A percentile compares a stretch with the other conserved stretches of the same genome.
phyloP scores from a whole-genome alignment of 2,888 invertebrate genomes.

The Spisula subtruncata region DNA sequence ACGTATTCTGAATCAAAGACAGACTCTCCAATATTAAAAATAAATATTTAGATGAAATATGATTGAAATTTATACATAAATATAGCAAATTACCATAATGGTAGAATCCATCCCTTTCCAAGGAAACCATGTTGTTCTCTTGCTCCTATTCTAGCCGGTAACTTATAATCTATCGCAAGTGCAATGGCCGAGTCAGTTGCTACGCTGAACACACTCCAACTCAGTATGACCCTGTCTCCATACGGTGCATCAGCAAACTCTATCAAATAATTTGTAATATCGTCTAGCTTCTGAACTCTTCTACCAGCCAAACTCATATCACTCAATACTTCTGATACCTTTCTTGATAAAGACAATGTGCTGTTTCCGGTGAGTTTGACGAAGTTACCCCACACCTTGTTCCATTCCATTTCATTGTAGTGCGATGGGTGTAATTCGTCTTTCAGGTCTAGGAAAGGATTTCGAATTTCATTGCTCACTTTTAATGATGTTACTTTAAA shows the following conservation, averaged over 20 bases:
- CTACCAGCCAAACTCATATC: conserved; percentile 58
- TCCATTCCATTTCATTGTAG: conserved; percentile 39
- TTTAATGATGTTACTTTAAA: conserved; percentile 24
- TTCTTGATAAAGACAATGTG: conserved; percentile 45
- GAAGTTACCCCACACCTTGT: conserved; percentile 59
- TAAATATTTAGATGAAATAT: no score
- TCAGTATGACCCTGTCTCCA: conserved; percentile 29
- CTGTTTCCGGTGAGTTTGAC: conserved; percentile 38
- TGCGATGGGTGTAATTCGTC: conserved; percentile 34
- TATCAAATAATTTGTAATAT: conserved; percentile 40
- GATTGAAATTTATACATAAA: no score
- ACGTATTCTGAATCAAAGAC: no score
- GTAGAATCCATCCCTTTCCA: conserved; percentile 63
- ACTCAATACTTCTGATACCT: conserved; percentile 46
- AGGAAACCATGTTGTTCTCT: conserved; percentile 41
- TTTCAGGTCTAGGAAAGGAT: conserved; percentile 41
- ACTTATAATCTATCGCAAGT: conserved; percentile 18
- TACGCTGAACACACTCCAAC: conserved; percentile 9
- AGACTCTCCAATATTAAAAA: no score
- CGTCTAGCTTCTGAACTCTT: conserved; percentile 33
- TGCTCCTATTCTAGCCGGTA: conserved; percentile 53
- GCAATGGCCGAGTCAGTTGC: neutral
- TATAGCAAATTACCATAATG: conserved; percentile 53
- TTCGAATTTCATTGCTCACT: conserved; percentile 16
- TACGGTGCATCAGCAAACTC: conserved; percentile 52